Base-by-base conservation (phyloP, 2,888 invertebrate genomes). In the Cylindroiulus punctatus region DNA sequence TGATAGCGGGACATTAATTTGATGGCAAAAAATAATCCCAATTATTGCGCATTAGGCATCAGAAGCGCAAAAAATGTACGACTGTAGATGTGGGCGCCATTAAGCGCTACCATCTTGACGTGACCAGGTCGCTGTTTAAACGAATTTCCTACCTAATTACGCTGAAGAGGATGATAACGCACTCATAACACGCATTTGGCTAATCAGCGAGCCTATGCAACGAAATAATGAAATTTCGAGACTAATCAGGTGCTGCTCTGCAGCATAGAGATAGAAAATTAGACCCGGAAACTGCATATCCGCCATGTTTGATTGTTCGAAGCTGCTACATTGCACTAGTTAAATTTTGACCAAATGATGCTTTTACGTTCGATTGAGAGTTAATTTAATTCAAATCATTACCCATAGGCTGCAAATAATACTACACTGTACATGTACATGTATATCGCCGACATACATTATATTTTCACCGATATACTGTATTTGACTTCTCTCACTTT, bases 1-100 rank as follows among this genome's bases (percentile, higher is more conserved):
- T 47, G 47, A 47, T 47, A 47, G 17, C 17, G 47, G 47, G 17
- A 17, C 47, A 10, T 47, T 47, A 10, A 47, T 47, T 47, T 47
- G 57, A 57, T 57, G 57, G 57, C 57, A 57, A 57, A 57, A 57
- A 57, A 57, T 47, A 57, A 57, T 57, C 57, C 57, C 57, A 57
- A 57, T 57, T 57, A 57, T 57, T 57, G 57, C 22, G 57, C n/a
- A 57, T 57, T 57, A 57, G 57, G 57, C 57, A n/a, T 52, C 19
- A 19, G 10, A 8, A 44, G 52, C 19, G 52, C 12, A 52, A 17
- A 4, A 52, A 52, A 52, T 12, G 19, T 52, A 17, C 19, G 19
- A 17, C 12, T 17, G 52, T 17, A 17, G 17, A 52, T 17, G 52
- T 52, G 52, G 52, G 0, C 4, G 10, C 22, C n/a, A 22, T n/a